Percentiles rank a stretch among this genome's conserved stretches.
Conservation (phyloP, 2,797 vertebrate genomes). For the Chelidonichthys spinosus region DNA sequence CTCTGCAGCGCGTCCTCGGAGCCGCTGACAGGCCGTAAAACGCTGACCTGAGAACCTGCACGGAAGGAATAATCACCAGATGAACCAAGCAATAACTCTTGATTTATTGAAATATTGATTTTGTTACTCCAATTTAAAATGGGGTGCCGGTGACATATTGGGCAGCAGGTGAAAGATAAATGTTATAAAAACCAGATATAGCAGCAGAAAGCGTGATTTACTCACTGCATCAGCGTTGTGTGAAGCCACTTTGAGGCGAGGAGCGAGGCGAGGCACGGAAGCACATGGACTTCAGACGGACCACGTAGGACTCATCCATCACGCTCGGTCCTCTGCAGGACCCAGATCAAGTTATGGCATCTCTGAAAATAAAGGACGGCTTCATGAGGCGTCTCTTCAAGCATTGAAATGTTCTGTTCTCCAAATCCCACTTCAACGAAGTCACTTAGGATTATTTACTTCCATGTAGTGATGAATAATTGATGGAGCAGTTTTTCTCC, state of each 20-base stretch:
- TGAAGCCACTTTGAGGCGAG: neutral
- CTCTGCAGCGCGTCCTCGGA: conserved; percentile 6
- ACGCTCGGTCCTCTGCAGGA: conserved; percentile 7
- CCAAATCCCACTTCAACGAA: conserved; percentile 38
- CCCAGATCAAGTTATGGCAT: conserved; percentile 16
- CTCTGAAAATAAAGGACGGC: conserved; percentile 25
- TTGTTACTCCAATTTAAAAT: conserved; percentile 68
- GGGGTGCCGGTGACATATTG: conserved; percentile 48
- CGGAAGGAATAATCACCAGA: conserved; percentile 65
- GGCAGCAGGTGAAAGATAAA: conserved; percentile 63
- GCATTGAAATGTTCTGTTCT: conserved; percentile 23
- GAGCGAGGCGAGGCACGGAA: no score
- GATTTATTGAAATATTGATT: conserved; percentile 77
- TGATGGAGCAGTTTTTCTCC: conserved; percentile 26
- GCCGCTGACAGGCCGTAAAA: conserved; percentile 38
- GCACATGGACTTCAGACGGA: neutral
- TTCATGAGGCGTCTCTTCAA: conserved; percentile 26
- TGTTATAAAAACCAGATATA: conserved; percentile 57
- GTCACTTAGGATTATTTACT: conserved; percentile 52
- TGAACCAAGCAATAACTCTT: conserved; percentile 63
- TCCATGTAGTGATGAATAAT: conserved; percentile 54
- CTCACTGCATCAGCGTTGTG: conserved; percentile 19
- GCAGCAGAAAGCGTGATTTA: conserved; percentile 34
- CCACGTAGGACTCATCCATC: conserved; percentile 13
- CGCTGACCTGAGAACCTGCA: conserved; percentile 50